Percentiles rank a stretch among this genome's conserved stretches.
These are phyloP conservation scores for Characodon lateralis DNA, from an alignment of 2,797 vertebrate genomes.

Conservation along the genomic window DNA sequence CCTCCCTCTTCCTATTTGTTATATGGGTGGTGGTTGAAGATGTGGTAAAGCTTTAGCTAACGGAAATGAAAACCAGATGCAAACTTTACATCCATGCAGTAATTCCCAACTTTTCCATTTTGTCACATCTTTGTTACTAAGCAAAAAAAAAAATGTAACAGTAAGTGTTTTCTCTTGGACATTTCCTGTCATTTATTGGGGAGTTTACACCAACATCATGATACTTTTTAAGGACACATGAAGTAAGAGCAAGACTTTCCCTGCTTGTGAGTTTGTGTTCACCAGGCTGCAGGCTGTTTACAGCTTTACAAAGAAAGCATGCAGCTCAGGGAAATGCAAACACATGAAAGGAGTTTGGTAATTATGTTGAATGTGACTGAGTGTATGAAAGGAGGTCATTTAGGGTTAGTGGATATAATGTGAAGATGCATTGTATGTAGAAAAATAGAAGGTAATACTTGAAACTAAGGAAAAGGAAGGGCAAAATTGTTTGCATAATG, in stretches of 20 bases:
- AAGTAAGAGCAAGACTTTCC: conserved; percentile 61
- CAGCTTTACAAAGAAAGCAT: conserved; percentile 53
- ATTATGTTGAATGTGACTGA: conserved; percentile 3
- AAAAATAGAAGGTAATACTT: too few species aligned
- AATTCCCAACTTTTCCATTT: conserved; percentile 30
- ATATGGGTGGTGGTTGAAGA: conserved; percentile 52
- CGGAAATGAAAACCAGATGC: conserved; percentile 72
- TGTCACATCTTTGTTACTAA: conserved; percentile 51
- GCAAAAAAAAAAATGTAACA: conserved; percentile 25
- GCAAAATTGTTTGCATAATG: background rate
- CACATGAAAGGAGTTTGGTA: background rate
- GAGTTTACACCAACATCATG: conserved; percentile 31
- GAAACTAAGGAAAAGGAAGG: background rate
- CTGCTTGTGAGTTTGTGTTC: conserved; percentile 52
- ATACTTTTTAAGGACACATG: conserved; percentile 56
- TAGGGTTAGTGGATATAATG: background rate
- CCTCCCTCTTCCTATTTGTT: conserved; percentile 33
- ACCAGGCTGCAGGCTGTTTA: conserved; percentile 32
- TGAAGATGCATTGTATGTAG: background rate
- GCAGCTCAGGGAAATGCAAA: conserved; percentile 25
- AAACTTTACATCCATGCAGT: conserved; percentile 47
- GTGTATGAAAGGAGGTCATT: background rate
- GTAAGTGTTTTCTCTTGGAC: conserved; percentile 19
- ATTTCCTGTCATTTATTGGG: conserved; percentile 27
- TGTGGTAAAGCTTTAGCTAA: conserved; percentile 47